Percentiles rank a stretch among this genome's conserved stretches.
phyloP scores from a whole-genome alignment of 92 coral and sea anemone species.

The Phymanthus crucifer region DNA sequence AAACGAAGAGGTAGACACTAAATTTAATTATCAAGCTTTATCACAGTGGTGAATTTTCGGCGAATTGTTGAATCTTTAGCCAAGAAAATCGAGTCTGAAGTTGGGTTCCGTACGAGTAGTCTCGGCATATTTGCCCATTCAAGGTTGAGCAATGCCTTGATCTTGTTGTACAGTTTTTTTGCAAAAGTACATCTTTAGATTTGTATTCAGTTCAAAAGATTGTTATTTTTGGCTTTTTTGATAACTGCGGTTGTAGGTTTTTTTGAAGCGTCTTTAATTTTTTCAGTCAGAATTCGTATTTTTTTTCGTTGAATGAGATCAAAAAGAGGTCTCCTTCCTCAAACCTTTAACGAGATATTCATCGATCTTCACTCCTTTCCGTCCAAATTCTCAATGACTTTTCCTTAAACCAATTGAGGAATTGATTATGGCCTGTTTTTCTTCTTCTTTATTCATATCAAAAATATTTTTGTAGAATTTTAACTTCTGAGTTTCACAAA shows the following conservation, averaged over 20 bases:
- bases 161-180: conserved; percentile 28
- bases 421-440: not conserved
- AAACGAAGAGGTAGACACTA: conserved; percentile 69
- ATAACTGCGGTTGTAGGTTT: not conserved
- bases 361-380: not conserved
- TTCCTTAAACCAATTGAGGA: not conserved
- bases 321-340: not conserved
- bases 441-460: not conserved
- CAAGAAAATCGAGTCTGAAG: conserved; percentile 1
- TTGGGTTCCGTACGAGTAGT: not conserved
- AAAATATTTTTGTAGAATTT: not conserved
- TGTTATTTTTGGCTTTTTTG: not conserved
- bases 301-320: not conserved
- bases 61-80: not conserved
- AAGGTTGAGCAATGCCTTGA: not conserved
- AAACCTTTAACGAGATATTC: not conserved
- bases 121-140: conserved; percentile 1
- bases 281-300: not conserved
- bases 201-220: not conserved
- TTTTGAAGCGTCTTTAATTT: not conserved
- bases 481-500: not conserved
- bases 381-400: not conserved
- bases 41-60: not conserved
- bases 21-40: conserved; percentile 11
- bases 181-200: not conserved